Evolutionary conservation across 2,797 vertebrate genomes (phyloP), one percentile per base, ranked within the genome.

Genomic region (Scyliorhinus canicula): DNA sequence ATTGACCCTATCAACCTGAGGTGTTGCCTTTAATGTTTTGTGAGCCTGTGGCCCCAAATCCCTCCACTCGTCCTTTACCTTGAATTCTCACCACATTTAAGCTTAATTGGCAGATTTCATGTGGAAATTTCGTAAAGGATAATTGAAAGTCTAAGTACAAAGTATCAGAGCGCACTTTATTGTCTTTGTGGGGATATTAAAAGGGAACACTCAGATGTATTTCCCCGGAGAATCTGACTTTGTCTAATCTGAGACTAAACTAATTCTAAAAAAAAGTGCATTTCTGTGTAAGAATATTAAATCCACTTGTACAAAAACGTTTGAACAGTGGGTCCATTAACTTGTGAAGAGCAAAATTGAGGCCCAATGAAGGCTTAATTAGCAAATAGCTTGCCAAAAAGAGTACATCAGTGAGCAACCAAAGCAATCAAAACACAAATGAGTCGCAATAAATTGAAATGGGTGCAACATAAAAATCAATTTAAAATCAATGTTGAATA

Each of bases 391-490:
- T 79, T 79, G 40, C 1, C 19, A 44, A 79, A 21, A 79, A 79
- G 40, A n/a, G 77, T 44, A 44, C 77, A 79, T 79, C 77, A 79
- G 40, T 19, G 77, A 79, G 19, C 40, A 79, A 44, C 40, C 16
- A 79, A 79, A 79, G 77, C 77, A 79, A 79, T 79, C 16, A 40
- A 44, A 79, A 79, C 77, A 79, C 77, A 44, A 79, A 79, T 79
- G 77, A 79, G 77, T 21, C 5, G 40, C 77, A 79, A 19, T 79
- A 79, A 79, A 79, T 79, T 44, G n/a, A 79, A 79, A 79, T 79
- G 44, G 77, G 40, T 79, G 40, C 40, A 79, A 44, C 40, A 44
- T 79, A 79, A 79, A 74, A 79, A 79, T 79, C 77, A 79, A 79
- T 79, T 44, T 79, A 79, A 79, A 79, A 79, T 79, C 77, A 44